These are phyloP conservation scores for Beris chalybata DNA, from an alignment of 2,888 invertebrate species.

Conservation along the genomic window DNA sequence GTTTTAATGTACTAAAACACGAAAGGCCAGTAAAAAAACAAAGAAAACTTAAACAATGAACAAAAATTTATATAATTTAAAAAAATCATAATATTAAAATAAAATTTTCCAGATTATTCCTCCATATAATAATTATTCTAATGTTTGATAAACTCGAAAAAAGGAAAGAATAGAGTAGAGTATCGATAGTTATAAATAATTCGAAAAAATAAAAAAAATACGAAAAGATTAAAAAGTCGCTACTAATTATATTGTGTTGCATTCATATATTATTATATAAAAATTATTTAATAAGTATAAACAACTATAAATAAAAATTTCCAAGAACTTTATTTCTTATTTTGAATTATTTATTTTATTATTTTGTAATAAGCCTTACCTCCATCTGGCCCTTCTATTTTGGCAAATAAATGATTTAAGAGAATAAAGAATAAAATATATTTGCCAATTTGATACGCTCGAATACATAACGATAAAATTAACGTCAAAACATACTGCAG, in stretches of 20 bases:
- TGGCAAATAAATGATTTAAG: too few relatives aligned
- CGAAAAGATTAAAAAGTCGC: conserved; percentile 16
- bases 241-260: conserved; percentile 29
- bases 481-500: too few relatives aligned
- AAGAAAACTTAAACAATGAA: conserved; percentile 59
- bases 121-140: too few relatives aligned
- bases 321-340: neutral
- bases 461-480: too few relatives aligned
- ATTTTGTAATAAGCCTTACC: too few relatives aligned
- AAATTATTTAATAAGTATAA: conserved; percentile 31
- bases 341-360: too few relatives aligned
- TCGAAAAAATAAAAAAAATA: too few relatives aligned
- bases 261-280: conserved; percentile 31
- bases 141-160: conserved; percentile 8
- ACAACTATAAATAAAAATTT: conserved; percentile 25
- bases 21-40: conserved; percentile 26
- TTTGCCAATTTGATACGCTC: too few relatives aligned
- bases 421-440: too few relatives aligned
- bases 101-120: too few relatives aligned
- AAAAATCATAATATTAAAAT: neutral
- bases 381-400: too few relatives aligned
- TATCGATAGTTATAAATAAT: too few relatives aligned
- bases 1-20: conserved; percentile 63
- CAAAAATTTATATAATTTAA: conserved; percentile 12
- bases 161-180: neutral